Evolutionary conservation across 2,888 invertebrate genomes (phyloP).

Genomic region (Taenaris catops): DNA sequence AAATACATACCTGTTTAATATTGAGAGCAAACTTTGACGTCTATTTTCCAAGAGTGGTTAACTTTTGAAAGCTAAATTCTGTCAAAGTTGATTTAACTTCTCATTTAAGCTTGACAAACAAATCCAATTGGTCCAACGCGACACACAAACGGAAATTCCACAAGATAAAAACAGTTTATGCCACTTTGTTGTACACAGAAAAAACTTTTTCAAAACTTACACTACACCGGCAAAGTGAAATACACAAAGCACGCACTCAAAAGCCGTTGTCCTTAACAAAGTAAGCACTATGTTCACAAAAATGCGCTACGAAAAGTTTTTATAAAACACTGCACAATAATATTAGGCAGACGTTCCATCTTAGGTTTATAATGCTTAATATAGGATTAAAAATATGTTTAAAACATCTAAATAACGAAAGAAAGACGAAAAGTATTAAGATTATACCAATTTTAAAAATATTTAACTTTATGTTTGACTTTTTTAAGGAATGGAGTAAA

Average conservation of each 20-base stretch:
- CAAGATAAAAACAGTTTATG: slow-evolving; percentile 33
- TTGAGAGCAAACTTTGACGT: background rate
- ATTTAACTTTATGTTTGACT: no score
- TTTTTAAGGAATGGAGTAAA: no score
- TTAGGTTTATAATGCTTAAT: no score
- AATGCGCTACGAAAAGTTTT: slow-evolving; percentile 29
- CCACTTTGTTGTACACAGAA: slow-evolving; percentile 38
- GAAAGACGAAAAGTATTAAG: no score
- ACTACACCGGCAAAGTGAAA: slow-evolving; percentile 47
- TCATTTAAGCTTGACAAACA: slow-evolving; percentile 36
- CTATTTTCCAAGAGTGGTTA: slow-evolving; percentile 1
- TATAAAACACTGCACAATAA: slow-evolving; percentile 54
- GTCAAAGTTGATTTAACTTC: slow-evolving; percentile 36
- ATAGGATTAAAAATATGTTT: no score
- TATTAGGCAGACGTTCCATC: no score
- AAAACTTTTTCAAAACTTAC: slow-evolving; percentile 50
- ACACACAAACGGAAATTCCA: slow-evolving; percentile 37
- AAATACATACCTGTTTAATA: slow-evolving; percentile 6
- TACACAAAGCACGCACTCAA: slow-evolving; percentile 20
- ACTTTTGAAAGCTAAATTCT: slow-evolving; percentile 14
- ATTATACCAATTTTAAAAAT: no score
- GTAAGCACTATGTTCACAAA: slow-evolving; percentile 20
- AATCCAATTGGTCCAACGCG: slow-evolving; percentile 36
- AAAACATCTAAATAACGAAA: no score
- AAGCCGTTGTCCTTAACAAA: slow-evolving; percentile 10